Evolutionary conservation across 2,888 invertebrate genomes (phyloP).

Genomic region (Arrhopalites spinosus): DNA sequence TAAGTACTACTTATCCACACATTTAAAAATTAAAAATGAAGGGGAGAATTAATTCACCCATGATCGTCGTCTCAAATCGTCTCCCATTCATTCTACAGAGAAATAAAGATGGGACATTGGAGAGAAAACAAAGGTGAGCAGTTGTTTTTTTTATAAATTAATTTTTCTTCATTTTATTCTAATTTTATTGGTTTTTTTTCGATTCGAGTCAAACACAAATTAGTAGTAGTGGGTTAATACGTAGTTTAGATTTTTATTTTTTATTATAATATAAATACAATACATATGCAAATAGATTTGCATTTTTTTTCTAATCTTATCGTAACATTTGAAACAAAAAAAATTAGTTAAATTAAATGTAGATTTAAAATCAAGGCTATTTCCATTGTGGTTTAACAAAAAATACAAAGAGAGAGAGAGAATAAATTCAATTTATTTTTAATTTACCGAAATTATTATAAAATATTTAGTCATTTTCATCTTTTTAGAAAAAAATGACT

Average conservation of each 20-base stretch:
- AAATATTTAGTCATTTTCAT: background rate
- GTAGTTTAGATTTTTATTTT: background rate
- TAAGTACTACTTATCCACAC: background rate
- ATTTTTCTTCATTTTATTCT: background rate
- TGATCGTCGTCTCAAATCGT: slow-evolving; percentile 60
- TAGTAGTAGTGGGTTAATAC: background rate
- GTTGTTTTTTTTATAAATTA: background rate
- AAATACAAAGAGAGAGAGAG: too few relatives aligned
- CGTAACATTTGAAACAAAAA: too few relatives aligned
- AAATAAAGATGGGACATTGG: slow-evolving; percentile 57
- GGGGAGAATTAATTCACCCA: slow-evolving; percentile 54
- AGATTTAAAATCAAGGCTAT: too few relatives aligned
- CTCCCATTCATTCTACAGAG: slow-evolving; percentile 59
- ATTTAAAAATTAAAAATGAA: slow-evolving; percentile 26
- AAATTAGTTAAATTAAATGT: too few relatives aligned
- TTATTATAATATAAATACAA: background rate
- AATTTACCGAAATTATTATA: background rate
- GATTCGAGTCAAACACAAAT: too few relatives aligned
- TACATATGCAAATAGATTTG: background rate
- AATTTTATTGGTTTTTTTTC: background rate
- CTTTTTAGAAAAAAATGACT: background rate
- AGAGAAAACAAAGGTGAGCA: slow-evolving; percentile 58
- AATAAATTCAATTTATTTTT: background rate
- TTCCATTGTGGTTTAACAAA: too few relatives aligned
- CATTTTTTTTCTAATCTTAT: background rate